phyloP scores from a whole-genome alignment of 1,140 invertebrate genomes.

The Drosophila erecta region DNA sequence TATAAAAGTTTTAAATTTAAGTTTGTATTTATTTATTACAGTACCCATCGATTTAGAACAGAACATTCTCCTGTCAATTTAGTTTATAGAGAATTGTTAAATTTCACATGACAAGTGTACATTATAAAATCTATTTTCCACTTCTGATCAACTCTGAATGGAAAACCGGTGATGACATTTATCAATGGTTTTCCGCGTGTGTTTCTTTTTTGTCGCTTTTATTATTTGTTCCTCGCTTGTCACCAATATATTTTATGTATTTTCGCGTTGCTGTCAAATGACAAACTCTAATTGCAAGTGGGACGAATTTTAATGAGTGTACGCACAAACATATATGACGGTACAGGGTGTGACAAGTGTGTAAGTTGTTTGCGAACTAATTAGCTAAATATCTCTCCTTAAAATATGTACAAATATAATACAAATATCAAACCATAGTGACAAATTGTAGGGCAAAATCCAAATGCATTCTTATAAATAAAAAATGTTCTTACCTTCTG shows the following conservation, averaged over 20 bases:
- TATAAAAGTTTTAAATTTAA: no score
- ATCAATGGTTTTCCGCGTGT: conserved; percentile 18
- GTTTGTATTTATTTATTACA: neutral
- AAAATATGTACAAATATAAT: neutral
- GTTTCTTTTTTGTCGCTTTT: conserved; percentile 25
- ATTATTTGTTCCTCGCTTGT: conserved; percentile 47
- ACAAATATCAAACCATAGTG: no score
- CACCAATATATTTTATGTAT: conserved; percentile 62
- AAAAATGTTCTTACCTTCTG: no score
- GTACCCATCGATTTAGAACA: neutral
- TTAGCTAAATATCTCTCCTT: neutral
- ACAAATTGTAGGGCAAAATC: no score
- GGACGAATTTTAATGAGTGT: conserved; percentile 74
- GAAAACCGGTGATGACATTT: conserved; percentile 28
- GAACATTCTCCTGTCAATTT: neutral
- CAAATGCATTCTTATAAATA: no score
- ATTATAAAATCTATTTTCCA: conserved; percentile 27
- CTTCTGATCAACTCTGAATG: neutral
- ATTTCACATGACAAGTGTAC: neutral
- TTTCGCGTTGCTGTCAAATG: conserved; percentile 71
- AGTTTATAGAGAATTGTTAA: neutral
- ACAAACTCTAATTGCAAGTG: conserved; percentile 79
- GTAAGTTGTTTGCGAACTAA: neutral
- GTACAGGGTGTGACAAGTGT: conserved; percentile 3
- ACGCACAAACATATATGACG: conserved; percentile 2